Base-by-base conservation (phyloP, 1,140 invertebrate species). In the Heterodera schachtii region DNA sequence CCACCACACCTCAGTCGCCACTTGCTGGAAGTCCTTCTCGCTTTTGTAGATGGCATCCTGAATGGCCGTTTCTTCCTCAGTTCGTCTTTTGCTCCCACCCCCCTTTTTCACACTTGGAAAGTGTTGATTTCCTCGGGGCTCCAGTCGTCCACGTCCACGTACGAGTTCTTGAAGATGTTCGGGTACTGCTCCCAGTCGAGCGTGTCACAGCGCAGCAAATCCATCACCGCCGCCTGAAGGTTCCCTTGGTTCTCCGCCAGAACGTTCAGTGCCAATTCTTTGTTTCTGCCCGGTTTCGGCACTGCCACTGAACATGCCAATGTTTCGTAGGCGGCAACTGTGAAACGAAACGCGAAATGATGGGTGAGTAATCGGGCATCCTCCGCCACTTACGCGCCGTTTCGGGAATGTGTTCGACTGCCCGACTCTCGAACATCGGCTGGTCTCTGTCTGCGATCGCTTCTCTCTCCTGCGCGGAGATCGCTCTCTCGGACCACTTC, bases 11-110 rank as follows among this genome's bases (percentile, higher is more conserved):
- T 96, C 94, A 87, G 93, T 93, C 11, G 96, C 92, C 90, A 98
- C 95, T 88, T 92, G 93, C 86, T 92, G 93, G 91, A 98, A 98
- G 91, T 98, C 95, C 90, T 98, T 98, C 90, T 97, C 95, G 91
- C 94, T 93, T 89, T 94, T 95, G 82, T 94, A 92, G 73, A 98
- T 92, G 46, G 94, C 95, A 78, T 94, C 93, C 86, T 96, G 93
- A 92, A 52, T 52, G 49, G 11, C 49, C 0, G 11, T 52, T 52
- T 52, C 49, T 52, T 11, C 49, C 49, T 11, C 49, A 52, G 11
- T 31, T 87, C 95, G 94, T 84, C 97, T 1, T 13, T 19, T 2
- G 4, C 57, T 19, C 57, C 19, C 11, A n/a, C 5, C 57, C 57
- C 57, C 13, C 75, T 78, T 82, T 74, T 82, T 7, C 70, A 19